These are phyloP conservation scores for Rhynchonycteris naso DNA, from an alignment of 2,797 vertebrate genomes.

Conservation along the genomic window DNA sequence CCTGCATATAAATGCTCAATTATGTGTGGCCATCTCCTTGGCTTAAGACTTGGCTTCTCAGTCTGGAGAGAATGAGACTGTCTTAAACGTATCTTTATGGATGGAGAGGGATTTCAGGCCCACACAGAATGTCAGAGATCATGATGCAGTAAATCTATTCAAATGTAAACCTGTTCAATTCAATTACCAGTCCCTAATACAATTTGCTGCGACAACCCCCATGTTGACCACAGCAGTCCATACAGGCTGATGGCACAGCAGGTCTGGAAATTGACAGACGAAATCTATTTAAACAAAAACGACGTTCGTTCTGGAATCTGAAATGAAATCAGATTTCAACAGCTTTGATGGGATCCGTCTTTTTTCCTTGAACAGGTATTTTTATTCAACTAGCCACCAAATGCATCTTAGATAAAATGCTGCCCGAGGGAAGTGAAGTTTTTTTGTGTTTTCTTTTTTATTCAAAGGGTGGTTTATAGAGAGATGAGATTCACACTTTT, in stretches of 20 bases:
- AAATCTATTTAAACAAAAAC: conserved; percentile 89
- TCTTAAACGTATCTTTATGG: conserved; percentile 83
- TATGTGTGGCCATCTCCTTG: conserved; percentile 41
- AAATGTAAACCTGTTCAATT: conserved; percentile 91
- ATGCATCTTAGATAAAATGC: conserved; percentile 63
- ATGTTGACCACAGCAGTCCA: conserved; percentile 87
- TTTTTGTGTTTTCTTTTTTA: background rate
- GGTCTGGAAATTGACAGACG: conserved; percentile 87
- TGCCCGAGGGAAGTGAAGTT: conserved; percentile 52
- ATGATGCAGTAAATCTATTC: conserved; percentile 89
- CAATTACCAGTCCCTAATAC: conserved; percentile 90
- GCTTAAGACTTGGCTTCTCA: conserved; percentile 37
- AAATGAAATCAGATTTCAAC: conserved; percentile 87
- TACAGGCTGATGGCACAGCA: conserved; percentile 86
- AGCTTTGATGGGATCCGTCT: conserved; percentile 76
- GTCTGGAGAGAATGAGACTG: conserved; percentile 60
- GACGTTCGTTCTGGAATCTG: conserved; percentile 80
- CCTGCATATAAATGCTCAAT: conserved; percentile 70
- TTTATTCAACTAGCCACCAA: conserved; percentile 73
- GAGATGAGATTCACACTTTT: conserved; percentile 30
- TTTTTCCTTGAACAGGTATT: conserved; percentile 76
- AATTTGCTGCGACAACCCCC: conserved; percentile 87
- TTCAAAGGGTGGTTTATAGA: conserved; percentile 35
- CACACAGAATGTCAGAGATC: conserved; percentile 86
- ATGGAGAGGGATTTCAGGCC: conserved; percentile 82